These are phyloP conservation scores for Pantelozetes paolii DNA, from an alignment of 2,888 invertebrate genomes.

Conservation along the genomic window DNA sequence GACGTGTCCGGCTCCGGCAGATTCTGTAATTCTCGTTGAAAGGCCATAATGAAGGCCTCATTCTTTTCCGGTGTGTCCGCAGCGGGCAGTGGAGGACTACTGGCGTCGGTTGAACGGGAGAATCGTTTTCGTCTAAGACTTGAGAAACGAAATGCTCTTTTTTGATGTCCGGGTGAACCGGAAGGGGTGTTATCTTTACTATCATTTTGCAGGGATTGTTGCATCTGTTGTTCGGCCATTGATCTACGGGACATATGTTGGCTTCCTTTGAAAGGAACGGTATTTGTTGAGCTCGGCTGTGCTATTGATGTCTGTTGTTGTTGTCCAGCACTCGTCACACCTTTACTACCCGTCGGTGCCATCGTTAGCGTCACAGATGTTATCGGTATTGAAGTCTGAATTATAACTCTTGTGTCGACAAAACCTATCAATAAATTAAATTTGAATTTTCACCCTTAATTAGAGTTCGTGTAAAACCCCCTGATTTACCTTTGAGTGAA, in stretches of 20 bases:
- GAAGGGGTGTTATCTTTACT: conserved; percentile 46
- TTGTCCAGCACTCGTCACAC: too few relatives aligned
- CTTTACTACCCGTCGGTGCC: background rate
- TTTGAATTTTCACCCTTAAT: background rate
- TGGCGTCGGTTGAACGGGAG: conserved; percentile 49
- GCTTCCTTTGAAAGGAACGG: background rate
- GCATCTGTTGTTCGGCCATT: background rate
- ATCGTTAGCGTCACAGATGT: conserved; percentile 21
- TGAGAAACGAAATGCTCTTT: conserved; percentile 52
- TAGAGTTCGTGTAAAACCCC: background rate
- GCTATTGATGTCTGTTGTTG: too few relatives aligned
- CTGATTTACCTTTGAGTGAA: conserved; percentile 33
- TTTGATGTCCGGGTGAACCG: conserved; percentile 45
- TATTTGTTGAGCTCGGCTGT: background rate
- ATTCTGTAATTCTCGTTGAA: conserved; percentile 60
- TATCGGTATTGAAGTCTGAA: conserved; percentile 23
- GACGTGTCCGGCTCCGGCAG: conserved; percentile 52
- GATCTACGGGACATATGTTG: too few relatives aligned
- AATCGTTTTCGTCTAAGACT: conserved; percentile 52
- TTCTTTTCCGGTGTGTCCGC: conserved; percentile 42
- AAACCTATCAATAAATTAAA: conserved; percentile 5
- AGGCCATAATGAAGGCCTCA: conserved; percentile 58
- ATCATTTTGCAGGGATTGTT: conserved; percentile 4
- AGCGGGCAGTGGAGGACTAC: conserved; percentile 13
- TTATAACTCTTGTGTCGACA: conserved; percentile 22